Evolutionary conservation across 2,113 vertebrate genomes (phyloP).

Genomic region (Cairina moschata): DNA sequence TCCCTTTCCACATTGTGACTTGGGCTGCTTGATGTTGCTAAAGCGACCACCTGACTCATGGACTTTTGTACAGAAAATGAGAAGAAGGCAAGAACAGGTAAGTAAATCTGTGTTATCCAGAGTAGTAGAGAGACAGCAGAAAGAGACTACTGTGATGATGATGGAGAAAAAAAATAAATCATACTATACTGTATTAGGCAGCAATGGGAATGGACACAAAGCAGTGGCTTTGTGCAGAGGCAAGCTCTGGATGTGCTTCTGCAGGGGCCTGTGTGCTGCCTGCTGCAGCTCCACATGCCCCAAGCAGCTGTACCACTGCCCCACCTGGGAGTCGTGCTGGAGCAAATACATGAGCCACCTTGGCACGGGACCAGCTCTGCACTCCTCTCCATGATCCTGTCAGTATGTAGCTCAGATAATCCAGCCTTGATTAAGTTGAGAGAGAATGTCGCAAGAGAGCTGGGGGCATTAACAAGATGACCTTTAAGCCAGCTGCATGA

Average conservation of each 20-base stretch:
- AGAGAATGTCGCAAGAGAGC: neutral
- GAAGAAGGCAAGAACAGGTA: neutral
- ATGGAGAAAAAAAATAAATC: neutral
- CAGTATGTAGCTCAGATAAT: neutral
- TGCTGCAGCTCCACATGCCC: neutral
- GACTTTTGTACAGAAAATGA: neutral
- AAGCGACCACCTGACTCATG: neutral
- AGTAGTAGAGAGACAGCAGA: neutral
- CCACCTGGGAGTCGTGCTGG: neutral
- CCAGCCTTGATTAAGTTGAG: neutral
- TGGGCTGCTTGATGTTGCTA: neutral
- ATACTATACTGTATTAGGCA: neutral
- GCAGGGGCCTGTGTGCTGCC: rapidly evolving
- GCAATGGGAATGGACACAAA: neutral
- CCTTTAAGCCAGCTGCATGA: neutral
- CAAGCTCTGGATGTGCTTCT: neutral
- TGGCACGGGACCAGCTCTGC: neutral
- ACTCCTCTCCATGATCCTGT: rapidly evolving
- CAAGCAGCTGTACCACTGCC: neutral
- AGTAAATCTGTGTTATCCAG: neutral
- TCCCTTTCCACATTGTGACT: rapidly evolving
- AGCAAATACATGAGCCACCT: neutral
- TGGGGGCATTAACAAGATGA: neutral
- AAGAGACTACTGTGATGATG: neutral
- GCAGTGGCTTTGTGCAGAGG: neutral